phyloP scores from a whole-genome alignment of 2,113 vertebrate species.

The Strix aluco region DNA sequence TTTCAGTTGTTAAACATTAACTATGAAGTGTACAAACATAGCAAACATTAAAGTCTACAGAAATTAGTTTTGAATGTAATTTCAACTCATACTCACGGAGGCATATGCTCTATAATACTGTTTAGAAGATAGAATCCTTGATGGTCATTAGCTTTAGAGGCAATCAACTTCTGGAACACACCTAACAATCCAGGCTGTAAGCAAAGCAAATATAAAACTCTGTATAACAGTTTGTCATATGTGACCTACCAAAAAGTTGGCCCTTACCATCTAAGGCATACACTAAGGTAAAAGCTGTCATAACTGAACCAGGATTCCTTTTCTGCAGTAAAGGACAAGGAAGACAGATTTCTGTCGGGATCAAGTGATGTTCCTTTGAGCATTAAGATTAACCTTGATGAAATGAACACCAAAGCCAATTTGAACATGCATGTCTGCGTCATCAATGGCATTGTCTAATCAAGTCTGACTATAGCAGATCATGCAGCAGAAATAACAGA shows the following conservation, averaged over 20 bases:
- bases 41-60: not conserved
- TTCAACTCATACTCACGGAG: conserved; percentile 81
- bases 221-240: not conserved
- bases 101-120: conserved; percentile 97
- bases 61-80: not conserved
- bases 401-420: not conserved
- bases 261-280: not conserved
- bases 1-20: not conserved
- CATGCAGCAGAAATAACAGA: not conserved
- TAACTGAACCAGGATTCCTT: not conserved
- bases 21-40: not conserved
- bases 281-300: not conserved
- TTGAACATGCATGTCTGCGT: not conserved
- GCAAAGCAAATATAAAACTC: not conserved
- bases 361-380: not conserved
- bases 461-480: not conserved
- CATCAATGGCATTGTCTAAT: not conserved
- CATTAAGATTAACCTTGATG: not conserved
- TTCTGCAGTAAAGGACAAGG: not conserved
- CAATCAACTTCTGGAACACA: conserved; percentile 97
- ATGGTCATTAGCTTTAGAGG: conserved; percentile 97
- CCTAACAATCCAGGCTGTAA: conserved; percentile 93
- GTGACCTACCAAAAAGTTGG: not conserved
- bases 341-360: not conserved
- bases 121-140: conserved; percentile 98